These are phyloP conservation scores for Plodia interpunctella DNA, from an alignment of 1,140 invertebrate genomes.

Conservation along the genomic window DNA sequence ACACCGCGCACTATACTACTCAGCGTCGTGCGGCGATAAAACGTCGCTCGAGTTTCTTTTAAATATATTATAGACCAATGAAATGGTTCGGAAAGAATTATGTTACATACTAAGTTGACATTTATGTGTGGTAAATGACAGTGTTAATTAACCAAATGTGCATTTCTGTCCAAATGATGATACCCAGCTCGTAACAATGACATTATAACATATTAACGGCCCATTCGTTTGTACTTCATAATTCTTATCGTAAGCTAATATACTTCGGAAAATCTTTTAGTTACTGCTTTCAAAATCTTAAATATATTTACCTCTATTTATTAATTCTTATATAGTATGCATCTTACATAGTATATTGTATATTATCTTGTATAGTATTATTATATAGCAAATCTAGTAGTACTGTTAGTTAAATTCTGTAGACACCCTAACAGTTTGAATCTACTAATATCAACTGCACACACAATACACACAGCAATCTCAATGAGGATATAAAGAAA, in stretches of 20 bases:
- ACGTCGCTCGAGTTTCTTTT: conserved; percentile 34
- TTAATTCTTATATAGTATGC: too few species aligned
- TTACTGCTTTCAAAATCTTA: too few species aligned
- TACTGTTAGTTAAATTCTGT: too few species aligned
- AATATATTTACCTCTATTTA: too few species aligned
- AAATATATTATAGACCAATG: conserved; percentile 42
- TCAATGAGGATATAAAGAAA: too few species aligned
- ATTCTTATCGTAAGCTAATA: neutral
- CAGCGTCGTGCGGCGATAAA: conserved; percentile 45
- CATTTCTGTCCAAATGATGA: conserved; percentile 42
- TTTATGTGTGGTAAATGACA: conserved; percentile 47
- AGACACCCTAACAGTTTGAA: too few species aligned
- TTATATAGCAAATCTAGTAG: too few species aligned
- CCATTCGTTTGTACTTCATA: conserved; percentile 28
- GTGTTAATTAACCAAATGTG: conserved; percentile 60
- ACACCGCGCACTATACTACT: conserved; percentile 39
- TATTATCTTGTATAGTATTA: too few species aligned
- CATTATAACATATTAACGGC: conserved; percentile 43
- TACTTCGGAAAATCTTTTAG: neutral
- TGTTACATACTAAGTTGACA: conserved; percentile 53
- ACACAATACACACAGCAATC: too few species aligned
- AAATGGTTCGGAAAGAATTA: conserved; percentile 52
- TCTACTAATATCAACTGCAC: too few species aligned
- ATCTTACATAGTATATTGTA: too few species aligned
- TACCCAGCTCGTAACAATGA: conserved; percentile 44